Percentiles rank a stretch among this genome's conserved stretches.
Conservation (phyloP, 2,113 vertebrate species). For the Anthoscopus minutus region DNA sequence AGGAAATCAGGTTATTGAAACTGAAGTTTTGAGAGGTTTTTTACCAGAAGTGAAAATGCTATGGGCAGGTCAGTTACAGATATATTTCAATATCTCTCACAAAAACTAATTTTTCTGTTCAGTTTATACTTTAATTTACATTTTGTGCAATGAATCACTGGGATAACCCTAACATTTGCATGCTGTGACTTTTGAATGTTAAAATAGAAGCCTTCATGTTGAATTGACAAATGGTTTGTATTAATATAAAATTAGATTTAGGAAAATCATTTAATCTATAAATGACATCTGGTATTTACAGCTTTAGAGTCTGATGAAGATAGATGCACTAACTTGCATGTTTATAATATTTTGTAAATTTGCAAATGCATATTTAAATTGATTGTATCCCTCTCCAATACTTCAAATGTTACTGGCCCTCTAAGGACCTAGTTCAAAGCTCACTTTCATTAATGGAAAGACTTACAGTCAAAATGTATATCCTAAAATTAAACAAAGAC, state of each 20-base stretch:
- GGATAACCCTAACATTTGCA: constrained; percentile 41
- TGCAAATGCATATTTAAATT: constrained; percentile 55
- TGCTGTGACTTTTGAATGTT: constrained; percentile 35
- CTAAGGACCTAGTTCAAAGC: neutral
- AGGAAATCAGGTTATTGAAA: neutral
- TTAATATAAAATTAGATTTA: constrained; percentile 55
- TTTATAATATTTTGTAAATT: constrained; percentile 61
- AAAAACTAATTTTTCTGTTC: constrained; percentile 12
- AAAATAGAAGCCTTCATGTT: constrained; percentile 25
- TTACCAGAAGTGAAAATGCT: neutral
- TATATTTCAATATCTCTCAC: neutral
- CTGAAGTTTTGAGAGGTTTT: neutral
- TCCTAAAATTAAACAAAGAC: neutral
- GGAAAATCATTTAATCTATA: constrained; percentile 52
- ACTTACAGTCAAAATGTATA: neutral
- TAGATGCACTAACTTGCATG: constrained; percentile 18
- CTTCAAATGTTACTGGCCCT: constrained; percentile 23
- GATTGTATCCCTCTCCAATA: constrained; percentile 23
- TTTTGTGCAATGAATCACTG: constrained; percentile 32
- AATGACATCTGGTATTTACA: constrained; percentile 56
- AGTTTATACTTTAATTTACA: constrained; percentile 26
- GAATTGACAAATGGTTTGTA: constrained; percentile 49
- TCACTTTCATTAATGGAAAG: neutral
- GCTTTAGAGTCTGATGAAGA: constrained; percentile 49
- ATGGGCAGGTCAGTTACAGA: neutral